Base-by-base conservation (phyloP, 2,888 invertebrate genomes). In the Trilocha varians region DNA sequence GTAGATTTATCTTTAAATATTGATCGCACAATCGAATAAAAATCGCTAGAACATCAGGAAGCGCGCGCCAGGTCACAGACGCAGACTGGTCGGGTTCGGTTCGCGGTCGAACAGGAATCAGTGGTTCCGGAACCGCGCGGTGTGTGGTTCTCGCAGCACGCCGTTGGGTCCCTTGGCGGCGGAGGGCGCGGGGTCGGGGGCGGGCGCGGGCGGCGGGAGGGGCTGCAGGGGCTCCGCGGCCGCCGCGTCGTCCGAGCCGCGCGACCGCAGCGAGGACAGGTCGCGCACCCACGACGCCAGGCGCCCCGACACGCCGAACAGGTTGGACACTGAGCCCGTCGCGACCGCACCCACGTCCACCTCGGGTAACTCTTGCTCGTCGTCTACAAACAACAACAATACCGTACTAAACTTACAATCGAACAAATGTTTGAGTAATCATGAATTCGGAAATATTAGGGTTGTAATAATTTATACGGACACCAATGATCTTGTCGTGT, bases 211-310 rank as follows among this genome's bases (percentile, higher is more conserved):
- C 51, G 33, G 39, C 34, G 43, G 49, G 46, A 62, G 53, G 49
- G 67, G 66, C 57, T 65, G 67, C 53, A 66, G 56, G 36, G 66
- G 18, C 18, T 18, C 57, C 52, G 61, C 66, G 36, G 66, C 79
- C 45, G 80, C 79, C 36, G 78, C 79, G 70, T 78, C 79, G 65
- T 77, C 73, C 15, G 70, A 65, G 36, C 61, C 48, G 49, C 78
- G 76, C 61, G 76, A 72, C 45, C 80, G 78, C 62, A 80, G 74
- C 47, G 80, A 78, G 16, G 83, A 77, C 62, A 85, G 70, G 65
- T 84, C 83, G 62, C 83, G 83, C 59, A 84, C 84, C 85, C 85
- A 85, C 49, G 82, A 80, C 46, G 84, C 83, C 36, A 85, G 77
- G 5, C 84, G 79, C 5, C 84, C 84, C 52, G 84, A 82, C 68